phyloP scores from a whole-genome alignment of 2,113 vertebrate genomes.

The Ctenomys sociabilis region DNA sequence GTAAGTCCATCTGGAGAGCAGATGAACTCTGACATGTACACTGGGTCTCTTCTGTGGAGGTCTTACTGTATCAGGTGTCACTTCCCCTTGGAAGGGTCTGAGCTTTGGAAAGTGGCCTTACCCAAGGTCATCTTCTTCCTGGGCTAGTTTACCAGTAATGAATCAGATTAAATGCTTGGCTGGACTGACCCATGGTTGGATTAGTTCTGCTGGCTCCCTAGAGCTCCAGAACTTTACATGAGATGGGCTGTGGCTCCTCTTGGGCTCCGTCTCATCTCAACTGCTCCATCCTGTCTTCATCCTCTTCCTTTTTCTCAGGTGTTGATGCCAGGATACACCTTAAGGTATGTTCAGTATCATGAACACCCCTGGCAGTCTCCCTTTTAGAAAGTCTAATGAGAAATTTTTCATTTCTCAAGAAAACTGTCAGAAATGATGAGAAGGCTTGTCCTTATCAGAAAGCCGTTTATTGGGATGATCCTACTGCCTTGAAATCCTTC shows the following conservation, averaged over 20 bases:
- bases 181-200: too few relatives aligned
- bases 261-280: neutral
- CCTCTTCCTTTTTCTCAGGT: neutral
- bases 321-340: neutral
- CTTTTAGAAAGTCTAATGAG: neutral
- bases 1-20: neutral
- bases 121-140: neutral
- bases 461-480: constrained; percentile 84
- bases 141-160: too few relatives aligned
- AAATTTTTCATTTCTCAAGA: neutral
- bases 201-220: neutral
- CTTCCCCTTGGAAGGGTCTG: neutral
- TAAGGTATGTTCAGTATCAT: fast-evolving
- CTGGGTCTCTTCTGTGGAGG: neutral
- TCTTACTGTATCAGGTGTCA: neutral
- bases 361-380: neutral
- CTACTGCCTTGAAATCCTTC: constrained; percentile 84
- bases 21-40: neutral
- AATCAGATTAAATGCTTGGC: neutral
- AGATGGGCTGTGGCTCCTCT: neutral
- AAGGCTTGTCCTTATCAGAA: constrained; percentile 84
- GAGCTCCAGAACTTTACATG: neutral
- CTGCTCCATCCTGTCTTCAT: neutral
- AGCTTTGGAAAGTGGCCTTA: neutral
- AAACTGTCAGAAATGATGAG: constrained; percentile 47